Conservation (phyloP, 2,888 invertebrate genomes). For the Rhorus exstirpatorius region DNA sequence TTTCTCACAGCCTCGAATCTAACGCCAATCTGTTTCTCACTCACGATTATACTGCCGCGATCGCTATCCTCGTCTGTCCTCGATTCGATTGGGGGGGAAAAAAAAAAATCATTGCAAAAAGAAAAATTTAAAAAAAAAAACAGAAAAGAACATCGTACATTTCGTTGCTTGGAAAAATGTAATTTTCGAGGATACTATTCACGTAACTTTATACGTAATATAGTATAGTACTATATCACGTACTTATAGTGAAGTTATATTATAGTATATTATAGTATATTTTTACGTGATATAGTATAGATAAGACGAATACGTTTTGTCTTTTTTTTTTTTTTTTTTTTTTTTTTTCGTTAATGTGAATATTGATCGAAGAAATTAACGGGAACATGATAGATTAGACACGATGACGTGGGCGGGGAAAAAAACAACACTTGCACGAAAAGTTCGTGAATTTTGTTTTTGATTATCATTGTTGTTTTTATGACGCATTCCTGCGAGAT, state of each 20-base stretch:
- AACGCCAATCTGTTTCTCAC: conserved; percentile 89
- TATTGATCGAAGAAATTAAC: conserved; percentile 21
- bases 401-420: too few species aligned
- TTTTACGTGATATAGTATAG: too few species aligned
- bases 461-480: conserved; percentile 18
- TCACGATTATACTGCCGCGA: conserved; percentile 78
- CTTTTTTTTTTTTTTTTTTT: neutral
- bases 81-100: conserved; percentile 10
- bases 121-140: too few species aligned
- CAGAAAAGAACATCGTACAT: neutral
- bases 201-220: too few species aligned
- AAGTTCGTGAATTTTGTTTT: conserved; percentile 2
- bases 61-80: conserved; percentile 79
- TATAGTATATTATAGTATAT: too few species aligned
- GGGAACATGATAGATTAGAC: conserved; percentile 30
- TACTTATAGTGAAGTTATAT: too few species aligned
- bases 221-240: too few species aligned
- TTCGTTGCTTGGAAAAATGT: neutral
- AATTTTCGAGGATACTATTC: too few species aligned
- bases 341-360: too few species aligned
- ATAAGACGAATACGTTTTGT: too few species aligned
- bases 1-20: conserved; percentile 91
- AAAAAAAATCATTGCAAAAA: conserved; percentile 44
- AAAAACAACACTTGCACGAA: conserved; percentile 25
- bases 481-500: conserved; percentile 46